Conservation (phyloP, 2,888 invertebrate species). For the Torymus tubicola region DNA sequence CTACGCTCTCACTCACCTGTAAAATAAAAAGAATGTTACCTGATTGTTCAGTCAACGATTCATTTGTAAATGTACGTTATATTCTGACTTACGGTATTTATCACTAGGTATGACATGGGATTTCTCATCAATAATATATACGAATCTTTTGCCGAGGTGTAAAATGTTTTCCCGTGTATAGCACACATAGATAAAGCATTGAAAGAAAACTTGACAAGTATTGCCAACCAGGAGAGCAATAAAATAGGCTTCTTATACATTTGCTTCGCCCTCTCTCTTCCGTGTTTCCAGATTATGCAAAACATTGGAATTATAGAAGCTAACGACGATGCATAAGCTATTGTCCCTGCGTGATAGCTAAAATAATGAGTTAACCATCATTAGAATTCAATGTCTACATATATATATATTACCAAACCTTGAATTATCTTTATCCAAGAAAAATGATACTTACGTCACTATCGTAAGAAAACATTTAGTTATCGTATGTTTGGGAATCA, state of each 20-base stretch:
- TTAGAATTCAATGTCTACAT: neutral
- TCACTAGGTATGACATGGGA: slow-evolving; percentile 19
- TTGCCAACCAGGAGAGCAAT: slow-evolving; percentile 29
- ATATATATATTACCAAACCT: neutral
- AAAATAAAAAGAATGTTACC: neutral
- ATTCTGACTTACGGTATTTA: slow-evolving; percentile 34
- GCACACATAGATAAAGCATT: slow-evolving; percentile 38
- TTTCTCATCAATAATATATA: slow-evolving; percentile 36
- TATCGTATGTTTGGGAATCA: neutral
- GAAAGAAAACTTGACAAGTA: slow-evolving; percentile 33
- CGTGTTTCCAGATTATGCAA: slow-evolving; percentile 8
- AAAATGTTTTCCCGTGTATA: slow-evolving; percentile 31
- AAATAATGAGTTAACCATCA: neutral
- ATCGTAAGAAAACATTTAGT: neutral
- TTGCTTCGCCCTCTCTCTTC: slow-evolving; percentile 13
- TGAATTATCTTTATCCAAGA: neutral
- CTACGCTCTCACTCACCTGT: slow-evolving; percentile 35
- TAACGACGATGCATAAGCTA: slow-evolving; percentile 35
- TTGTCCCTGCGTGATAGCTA: slow-evolving; percentile 38
- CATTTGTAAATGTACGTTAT: neutral
- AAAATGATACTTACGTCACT: slow-evolving; percentile 16
- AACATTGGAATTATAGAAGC: slow-evolving; percentile 6
- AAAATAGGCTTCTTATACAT: slow-evolving; percentile 23
- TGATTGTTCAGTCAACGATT: too few species aligned
- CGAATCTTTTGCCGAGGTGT: slow-evolving; percentile 32